Evolutionary conservation across 2,888 invertebrate genomes (phyloP), one percentile per base, ranked within the genome.

Genomic region (Eupithecia inturbata): DNA sequence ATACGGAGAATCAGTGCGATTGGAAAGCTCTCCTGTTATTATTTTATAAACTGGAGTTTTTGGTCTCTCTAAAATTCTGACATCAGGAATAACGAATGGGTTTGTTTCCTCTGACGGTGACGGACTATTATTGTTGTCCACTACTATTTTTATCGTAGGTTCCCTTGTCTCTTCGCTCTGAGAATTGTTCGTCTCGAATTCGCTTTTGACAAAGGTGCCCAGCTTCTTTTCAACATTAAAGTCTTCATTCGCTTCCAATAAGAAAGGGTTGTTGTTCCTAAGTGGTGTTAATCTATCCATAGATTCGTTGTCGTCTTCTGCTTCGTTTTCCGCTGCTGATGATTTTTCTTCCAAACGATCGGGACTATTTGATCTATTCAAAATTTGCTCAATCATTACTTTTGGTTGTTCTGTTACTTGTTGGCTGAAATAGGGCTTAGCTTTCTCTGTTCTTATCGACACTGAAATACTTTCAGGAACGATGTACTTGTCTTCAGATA

Each of bases 41-140:
- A 94, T 92, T 88, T 92, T 94, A 70, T 88, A 89, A n/a, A 94
- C 82, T 5, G 94, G 93, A 14, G 94, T 91, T 79, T 92, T 94
- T 22, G 94, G 92, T 77, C 93, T 84, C 78, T 87, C 88, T 45
- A 89, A 74, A 60, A 79, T 75, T 68, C 82, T 72, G 10, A 83
- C 71, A 53, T 89, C 87, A n/a, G 80, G 72, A 5, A 86, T 83
- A 62, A 87, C 79, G 74, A 92, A 91, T 2, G 91, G 91, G 77
- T 92, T 92, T 4, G 79, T 87, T 71, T 82, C 83, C 36, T 76
- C 71, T 36, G 33, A 14, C 67, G 85, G 81, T 22, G 84, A 80
- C 72, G 83, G 77, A 16, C 77, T 75, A 41, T 85, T 81, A 71
- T 84, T 81, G 19, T 91, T 87, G 19, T 91, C 88, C 16, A 91